A percentile compares a stretch with the other conserved stretches of the same genome.
These are phyloP conservation scores for Acanthis flammea DNA, from an alignment of 2,797 vertebrate species.

Conservation along the genomic window DNA sequence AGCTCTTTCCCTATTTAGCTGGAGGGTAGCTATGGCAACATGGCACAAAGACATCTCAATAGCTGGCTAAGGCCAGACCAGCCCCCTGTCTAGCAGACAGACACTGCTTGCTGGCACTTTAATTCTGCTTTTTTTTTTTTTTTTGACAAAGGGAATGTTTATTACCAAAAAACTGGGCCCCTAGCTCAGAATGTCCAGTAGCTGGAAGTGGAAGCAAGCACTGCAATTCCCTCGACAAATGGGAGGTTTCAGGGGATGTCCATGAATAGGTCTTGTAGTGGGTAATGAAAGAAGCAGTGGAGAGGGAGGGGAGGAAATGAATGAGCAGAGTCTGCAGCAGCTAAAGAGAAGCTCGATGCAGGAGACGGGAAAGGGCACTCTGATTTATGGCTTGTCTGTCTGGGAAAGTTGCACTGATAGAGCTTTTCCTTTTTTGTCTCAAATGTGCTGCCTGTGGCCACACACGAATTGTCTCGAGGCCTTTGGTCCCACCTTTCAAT, in stretches of 20 bases:
- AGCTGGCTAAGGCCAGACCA: slow-evolving; percentile 23
- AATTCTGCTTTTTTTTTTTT: not conserved
- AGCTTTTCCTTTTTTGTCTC: slow-evolving; percentile 23
- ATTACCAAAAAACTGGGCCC: slow-evolving; percentile 4
- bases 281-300: not conserved
- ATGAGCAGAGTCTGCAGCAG: not conserved
- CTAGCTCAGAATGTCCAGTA: not conserved
- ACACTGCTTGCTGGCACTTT: not conserved
- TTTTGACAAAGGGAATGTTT: slow-evolving; percentile 32
- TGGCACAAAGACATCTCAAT: slow-evolving; percentile 57
- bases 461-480: not conserved
- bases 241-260: not conserved
- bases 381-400: slow-evolving; percentile 37
- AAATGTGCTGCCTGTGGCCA: not conserved
- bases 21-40: slow-evolving; percentile 62
- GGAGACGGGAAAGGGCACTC: not conserved
- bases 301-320: slow-evolving; percentile 5
- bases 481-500: not conserved
- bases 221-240: not conserved
- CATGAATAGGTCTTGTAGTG: slow-evolving; percentile 10
- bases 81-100: slow-evolving; percentile 10
- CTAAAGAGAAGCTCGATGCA: not conserved
- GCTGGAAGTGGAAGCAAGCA: not conserved
- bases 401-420: slow-evolving; percentile 28
- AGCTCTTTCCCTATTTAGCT: slow-evolving; percentile 51